phyloP scores from a whole-genome alignment of 30 jellyfish, hydroid and myxozoan species.

The Aurelia sp. region DNA sequence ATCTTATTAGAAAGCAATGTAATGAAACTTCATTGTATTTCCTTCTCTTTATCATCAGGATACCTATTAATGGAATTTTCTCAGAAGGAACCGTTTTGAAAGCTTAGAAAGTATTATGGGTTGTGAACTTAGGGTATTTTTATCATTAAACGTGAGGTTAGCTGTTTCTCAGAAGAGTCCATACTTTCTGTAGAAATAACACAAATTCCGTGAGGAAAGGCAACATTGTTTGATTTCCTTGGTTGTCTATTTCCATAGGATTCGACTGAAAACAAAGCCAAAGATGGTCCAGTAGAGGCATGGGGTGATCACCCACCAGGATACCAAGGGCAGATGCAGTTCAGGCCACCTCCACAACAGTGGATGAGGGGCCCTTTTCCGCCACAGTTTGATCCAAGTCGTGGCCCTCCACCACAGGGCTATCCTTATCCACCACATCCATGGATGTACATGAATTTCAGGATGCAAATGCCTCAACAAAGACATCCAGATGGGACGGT shows the following conservation, averaged over 20 bases:
- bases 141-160: too few species aligned
- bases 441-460: neutral
- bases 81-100: too few species aligned
- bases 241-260: conserved; percentile 4
- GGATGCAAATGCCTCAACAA: conserved; percentile 42
- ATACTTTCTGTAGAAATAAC: too few species aligned
- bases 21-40: too few species aligned
- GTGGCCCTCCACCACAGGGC: conserved; percentile 18
- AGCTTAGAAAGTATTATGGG: too few species aligned
- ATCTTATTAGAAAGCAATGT: too few species aligned
- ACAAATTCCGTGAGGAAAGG: too few species aligned
- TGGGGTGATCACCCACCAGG: conserved; percentile 74
- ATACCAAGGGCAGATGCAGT: conserved; percentile 71
- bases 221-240: too few species aligned
- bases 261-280: conserved; percentile 28
- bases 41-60: too few species aligned
- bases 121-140: too few species aligned
- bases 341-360: conserved; percentile 52
- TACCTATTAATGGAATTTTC: too few species aligned
- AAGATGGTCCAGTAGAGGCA: conserved; percentile 46
- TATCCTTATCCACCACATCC: neutral
- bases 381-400: neutral
- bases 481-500: conserved; percentile 28
- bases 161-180: too few species aligned
- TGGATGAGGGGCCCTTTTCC: conserved; percentile 70